Conservation (phyloP, 2,888 invertebrate species). For the Liposcelis brunnea region DNA sequence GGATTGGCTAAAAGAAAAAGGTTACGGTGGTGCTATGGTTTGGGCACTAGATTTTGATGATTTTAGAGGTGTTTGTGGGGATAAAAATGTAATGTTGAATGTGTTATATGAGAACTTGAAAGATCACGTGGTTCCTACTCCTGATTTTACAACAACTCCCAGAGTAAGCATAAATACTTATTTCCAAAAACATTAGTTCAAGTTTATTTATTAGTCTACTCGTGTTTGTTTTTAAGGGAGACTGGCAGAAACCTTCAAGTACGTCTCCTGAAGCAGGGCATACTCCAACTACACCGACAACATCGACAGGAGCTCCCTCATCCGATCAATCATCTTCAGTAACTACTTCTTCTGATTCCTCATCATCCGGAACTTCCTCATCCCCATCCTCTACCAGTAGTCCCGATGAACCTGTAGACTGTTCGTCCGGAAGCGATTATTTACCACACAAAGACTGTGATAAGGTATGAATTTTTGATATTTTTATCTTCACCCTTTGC, state of each 20-base stretch:
- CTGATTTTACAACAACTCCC: slow-evolving; percentile 20
- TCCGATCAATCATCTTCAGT: background rate
- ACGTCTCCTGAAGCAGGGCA: slow-evolving; percentile 15
- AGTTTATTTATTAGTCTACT: background rate
- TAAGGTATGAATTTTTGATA: background rate
- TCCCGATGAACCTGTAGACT: background rate
- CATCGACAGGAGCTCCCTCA: too few species aligned
- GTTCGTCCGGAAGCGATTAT: background rate
- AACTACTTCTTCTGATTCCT: too few species aligned
- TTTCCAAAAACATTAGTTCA: too few species aligned
- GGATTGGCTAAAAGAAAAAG: slow-evolving; percentile 69
- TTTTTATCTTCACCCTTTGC: too few species aligned
- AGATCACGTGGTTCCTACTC: slow-evolving; percentile 26
- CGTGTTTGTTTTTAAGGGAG: slow-evolving; percentile 13
- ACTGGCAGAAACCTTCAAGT: slow-evolving; percentile 19
- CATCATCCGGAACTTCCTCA: too few species aligned
- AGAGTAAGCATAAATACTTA: slow-evolving; percentile 16
- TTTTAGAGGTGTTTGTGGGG: slow-evolving; percentile 66
- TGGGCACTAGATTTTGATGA: slow-evolving; percentile 92
- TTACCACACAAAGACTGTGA: slow-evolving; percentile 1
- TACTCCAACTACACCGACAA: slow-evolving; percentile 11
- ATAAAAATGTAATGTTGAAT: slow-evolving; percentile 54
- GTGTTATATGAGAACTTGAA: slow-evolving; percentile 57
- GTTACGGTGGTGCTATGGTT: slow-evolving; percentile 76
- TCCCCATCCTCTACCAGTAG: background rate